Evolutionary conservation across 2,888 invertebrate species (phyloP).

Genomic region (Apodemia hepburni): DNA sequence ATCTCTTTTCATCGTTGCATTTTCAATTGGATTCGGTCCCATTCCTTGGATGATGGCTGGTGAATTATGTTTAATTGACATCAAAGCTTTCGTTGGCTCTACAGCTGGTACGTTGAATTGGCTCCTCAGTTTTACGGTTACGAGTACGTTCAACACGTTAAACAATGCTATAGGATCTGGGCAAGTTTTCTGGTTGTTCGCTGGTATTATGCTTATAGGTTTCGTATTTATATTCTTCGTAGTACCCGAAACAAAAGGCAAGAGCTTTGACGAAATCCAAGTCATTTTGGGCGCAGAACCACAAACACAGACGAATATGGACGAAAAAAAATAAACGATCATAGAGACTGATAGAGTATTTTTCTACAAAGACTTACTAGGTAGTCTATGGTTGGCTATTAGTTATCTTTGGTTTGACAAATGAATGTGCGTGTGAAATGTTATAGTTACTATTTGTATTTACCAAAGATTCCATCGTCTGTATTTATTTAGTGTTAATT

Average conservation of each 20-base stretch:
- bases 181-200: conserved; percentile 88
- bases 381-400: conserved; percentile 34
- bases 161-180: conserved; percentile 78
- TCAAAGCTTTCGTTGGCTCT: conserved; percentile 88
- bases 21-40: conserved; percentile 92
- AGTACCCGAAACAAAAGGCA: conserved; percentile 86
- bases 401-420: conserved; percentile 39
- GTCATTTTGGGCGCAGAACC: conserved; percentile 63
- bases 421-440: conserved; percentile 40
- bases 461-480: conserved; percentile 55
- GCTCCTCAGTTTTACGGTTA: conserved; percentile 89
- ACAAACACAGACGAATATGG: conserved; percentile 36
- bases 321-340: conserved; percentile 54
- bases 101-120: conserved; percentile 91
- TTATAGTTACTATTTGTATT: conserved; percentile 35
- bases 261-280: conserved; percentile 84
- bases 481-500: conserved; percentile 31
- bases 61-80: conserved; percentile 89
- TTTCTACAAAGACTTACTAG: conserved; percentile 40
- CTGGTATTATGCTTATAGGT: conserved; percentile 82
- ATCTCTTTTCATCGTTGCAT: conserved; percentile 88
- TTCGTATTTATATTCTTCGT: conserved; percentile 84
- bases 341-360: conserved; percentile 57
- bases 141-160: conserved; percentile 84
- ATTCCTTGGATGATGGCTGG: conserved; percentile 93